Evolutionary conservation across 2,113 vertebrate genomes (phyloP), one percentile per base, ranked within the genome.

Genomic region (Syrmaticus mikado): DNA sequence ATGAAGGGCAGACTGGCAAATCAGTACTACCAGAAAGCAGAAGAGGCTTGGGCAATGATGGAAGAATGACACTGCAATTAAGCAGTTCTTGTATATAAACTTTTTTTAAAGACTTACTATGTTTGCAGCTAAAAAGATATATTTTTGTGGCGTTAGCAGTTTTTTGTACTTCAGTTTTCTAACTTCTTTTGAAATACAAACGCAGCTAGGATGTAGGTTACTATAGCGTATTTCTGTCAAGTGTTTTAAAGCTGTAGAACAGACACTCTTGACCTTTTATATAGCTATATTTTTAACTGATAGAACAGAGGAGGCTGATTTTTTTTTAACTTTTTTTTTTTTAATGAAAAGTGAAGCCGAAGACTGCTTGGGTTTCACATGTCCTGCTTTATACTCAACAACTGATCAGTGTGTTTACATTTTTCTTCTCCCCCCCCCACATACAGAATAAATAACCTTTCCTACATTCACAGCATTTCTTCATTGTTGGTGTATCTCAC

Each of bases 1-100:
- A 99, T 99, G 99, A 99, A 99, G 67, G 99, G 99, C 68, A 97
- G 99, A 24, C 94, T 99, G 85, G 99, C 99, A 60, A 99, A 98
- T 95, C 97, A 98, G 91, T 99, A 99, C 97, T 99, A 99, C 92
- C 96, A 99, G 97, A 99, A 99, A 96, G 99, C 99, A 1, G 99
- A 99, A 87, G 99, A 99, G 85, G 99, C 99, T 64, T 99, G 99
- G 99, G 98, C 98, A 0, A 94, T 98, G 88, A 98, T 99, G 98
- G 99, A 99, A 91, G 99, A 98, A 46, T 98, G 72, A 97, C n/a
- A 13, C 4, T 1, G 11, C 66, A 85, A n/a, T 55, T 13, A 22
- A 38, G 27, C 85, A 22, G 50, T 76, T 93, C 52, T 87, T 96
- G 62, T 95, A 75, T 41, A 97, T 90, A 92, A 9, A 0, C 6